These are phyloP conservation scores for Stegastes partitus DNA, from an alignment of 2,113 vertebrate genomes.

Conservation along the genomic window DNA sequence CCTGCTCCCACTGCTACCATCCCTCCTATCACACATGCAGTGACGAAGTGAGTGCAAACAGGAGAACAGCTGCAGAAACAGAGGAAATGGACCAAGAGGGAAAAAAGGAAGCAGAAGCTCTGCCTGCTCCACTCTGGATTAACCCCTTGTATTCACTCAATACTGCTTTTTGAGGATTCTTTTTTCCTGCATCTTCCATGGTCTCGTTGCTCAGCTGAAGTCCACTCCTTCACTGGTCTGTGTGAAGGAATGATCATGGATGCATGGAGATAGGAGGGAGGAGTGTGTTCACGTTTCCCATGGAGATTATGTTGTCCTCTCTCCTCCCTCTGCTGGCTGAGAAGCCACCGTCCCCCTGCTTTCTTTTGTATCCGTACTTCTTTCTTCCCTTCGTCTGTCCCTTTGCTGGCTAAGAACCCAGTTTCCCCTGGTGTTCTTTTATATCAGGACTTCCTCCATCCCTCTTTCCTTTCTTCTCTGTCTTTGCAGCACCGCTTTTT, in stretches of 20 bases:
- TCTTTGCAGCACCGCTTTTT: too few relatives aligned
- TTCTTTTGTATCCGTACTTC: slow-evolving; percentile 86
- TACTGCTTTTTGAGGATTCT: slow-evolving; percentile 19
- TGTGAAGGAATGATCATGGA: slow-evolving; percentile 32
- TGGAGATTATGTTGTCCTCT: slow-evolving; percentile 57
- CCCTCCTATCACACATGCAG: slow-evolving; percentile 43
- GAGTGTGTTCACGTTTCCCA: slow-evolving; percentile 32
- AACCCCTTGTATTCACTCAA: slow-evolving; percentile 26
- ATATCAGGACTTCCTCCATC: too few relatives aligned
- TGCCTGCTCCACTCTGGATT: slow-evolving; percentile 43
- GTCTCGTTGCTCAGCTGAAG: neutral
- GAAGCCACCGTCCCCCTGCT: slow-evolving; percentile 39
- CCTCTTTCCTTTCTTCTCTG: neutral
- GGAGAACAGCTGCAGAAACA: slow-evolving; percentile 17
- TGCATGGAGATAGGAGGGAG: slow-evolving; percentile 27
- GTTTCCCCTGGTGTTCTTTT: too few relatives aligned
- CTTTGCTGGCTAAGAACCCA: neutral
- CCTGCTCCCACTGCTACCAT: neutral
- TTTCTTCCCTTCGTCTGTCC: slow-evolving; percentile 3
- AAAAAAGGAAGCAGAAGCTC: slow-evolving; percentile 42
- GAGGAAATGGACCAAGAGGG: slow-evolving; percentile 21
- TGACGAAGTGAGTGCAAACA: slow-evolving; percentile 24
- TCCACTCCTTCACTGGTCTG: neutral
- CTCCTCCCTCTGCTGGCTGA: slow-evolving; percentile 44
- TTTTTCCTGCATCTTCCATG: slow-evolving; percentile 32